A percentile compares a stretch with the other conserved stretches of the same genome.
phyloP scores from a whole-genome alignment of 2,797 vertebrate species.

The Leptoclinus maculatus region DNA sequence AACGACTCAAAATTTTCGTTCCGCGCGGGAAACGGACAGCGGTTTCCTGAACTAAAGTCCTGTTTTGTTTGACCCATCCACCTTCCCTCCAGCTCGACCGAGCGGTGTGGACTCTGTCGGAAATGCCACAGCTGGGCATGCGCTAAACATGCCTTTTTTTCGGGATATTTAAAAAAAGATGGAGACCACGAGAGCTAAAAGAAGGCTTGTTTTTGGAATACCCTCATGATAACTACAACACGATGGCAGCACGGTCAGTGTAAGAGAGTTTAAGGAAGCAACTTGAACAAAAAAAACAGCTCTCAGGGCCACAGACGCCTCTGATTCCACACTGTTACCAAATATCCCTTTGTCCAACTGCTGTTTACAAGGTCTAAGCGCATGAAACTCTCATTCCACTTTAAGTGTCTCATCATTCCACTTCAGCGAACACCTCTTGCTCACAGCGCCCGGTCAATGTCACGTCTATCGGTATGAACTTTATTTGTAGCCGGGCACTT shows the following conservation, averaged over 20 bases:
- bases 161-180: not conserved
- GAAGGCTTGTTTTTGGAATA: not conserved
- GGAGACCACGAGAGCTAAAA: not conserved
- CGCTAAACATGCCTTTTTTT: too few species aligned
- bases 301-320: not conserved
- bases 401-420: slow-evolving; percentile 62
- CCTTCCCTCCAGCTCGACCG: too few species aligned
- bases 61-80: too few species aligned
- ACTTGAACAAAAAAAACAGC: slow-evolving; percentile 1
- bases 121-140: too few species aligned
- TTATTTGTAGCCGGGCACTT: slow-evolving; percentile 40
- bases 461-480: slow-evolving; percentile 61
- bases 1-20: too few species aligned
- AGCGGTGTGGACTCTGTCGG: too few species aligned
- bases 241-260: not conserved
- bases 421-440: slow-evolving; percentile 54
- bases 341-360: slow-evolving; percentile 26
- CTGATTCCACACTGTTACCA: slow-evolving; percentile 18
- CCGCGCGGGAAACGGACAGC: too few species aligned
- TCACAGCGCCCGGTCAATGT: slow-evolving; percentile 47
- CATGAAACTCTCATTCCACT: slow-evolving; percentile 32
- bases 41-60: too few species aligned
- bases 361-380: slow-evolving; percentile 41
- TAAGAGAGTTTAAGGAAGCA: slow-evolving; percentile 1
- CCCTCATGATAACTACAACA: not conserved